A percentile compares a stretch with the other conserved stretches of the same genome.
Evolutionary conservation across 2,888 invertebrate species (phyloP).

Genomic region (Chaetoderma sp.): DNA sequence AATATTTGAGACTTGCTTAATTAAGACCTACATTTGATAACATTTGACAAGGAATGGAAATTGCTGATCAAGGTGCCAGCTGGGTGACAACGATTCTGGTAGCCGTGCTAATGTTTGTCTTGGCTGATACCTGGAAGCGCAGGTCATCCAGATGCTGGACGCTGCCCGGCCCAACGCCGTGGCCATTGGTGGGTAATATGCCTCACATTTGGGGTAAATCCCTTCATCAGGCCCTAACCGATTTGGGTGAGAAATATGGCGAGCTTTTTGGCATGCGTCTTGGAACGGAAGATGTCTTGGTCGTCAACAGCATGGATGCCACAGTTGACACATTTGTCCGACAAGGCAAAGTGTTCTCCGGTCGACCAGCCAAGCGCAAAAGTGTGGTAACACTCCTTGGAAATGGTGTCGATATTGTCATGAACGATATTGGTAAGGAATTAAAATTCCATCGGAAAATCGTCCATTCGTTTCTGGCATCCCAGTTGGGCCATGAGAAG

Average conservation of each 20-base stretch:
- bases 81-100: no score
- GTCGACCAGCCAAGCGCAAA: slow-evolving; percentile 32
- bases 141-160: no score
- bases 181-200: slow-evolving; percentile 36
- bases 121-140: no score
- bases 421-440: slow-evolving; percentile 34
- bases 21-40: no score
- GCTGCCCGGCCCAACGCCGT: slow-evolving; percentile 32
- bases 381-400: slow-evolving; percentile 34
- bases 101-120: no score
- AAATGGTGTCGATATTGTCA: slow-evolving; percentile 32
- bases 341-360: slow-evolving; percentile 34
- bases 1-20: no score
- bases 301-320: slow-evolving; percentile 37
- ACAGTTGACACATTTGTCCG: slow-evolving; percentile 30
- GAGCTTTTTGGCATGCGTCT: slow-evolving; percentile 33
- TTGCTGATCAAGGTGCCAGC: no score
- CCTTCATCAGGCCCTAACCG: slow-evolving; percentile 32
- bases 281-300: slow-evolving; percentile 33
- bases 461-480: slow-evolving; percentile 35
- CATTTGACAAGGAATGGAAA: no score
- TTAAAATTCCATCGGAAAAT: slow-evolving; percentile 34
- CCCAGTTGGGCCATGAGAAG: slow-evolving; percentile 29
- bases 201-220: slow-evolving; percentile 31
- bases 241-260: slow-evolving; percentile 28